Evolutionary conservation across 1,140 invertebrate species (phyloP), one percentile per base, ranked within the genome.

Genomic region (Hypothenemus hampei): DNA sequence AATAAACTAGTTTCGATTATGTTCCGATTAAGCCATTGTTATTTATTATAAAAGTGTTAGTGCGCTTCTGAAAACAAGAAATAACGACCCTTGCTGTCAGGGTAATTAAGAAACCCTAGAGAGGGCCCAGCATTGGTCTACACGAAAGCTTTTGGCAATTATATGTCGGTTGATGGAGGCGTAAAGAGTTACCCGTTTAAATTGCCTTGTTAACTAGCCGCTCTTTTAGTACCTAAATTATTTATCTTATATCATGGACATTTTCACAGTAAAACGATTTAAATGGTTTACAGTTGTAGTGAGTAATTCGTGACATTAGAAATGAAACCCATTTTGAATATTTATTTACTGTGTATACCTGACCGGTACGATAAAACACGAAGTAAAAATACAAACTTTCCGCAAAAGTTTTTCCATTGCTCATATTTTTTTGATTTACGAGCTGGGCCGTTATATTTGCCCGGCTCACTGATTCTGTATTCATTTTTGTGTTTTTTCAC

Each of bases 401-500:
- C 48, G 31, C 36, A 29, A 51, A 46, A 51, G 48, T 51, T 51
- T 51, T 51, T 40, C 48, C 48, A 51, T 41, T 20, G 36, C 48
- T 51, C 39, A 40, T 41, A 51, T 51, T 51, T 51, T 51, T 51
- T 51, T 51, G 48, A 51, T 51, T 51, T 51, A 51, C 31, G 18
- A 8, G 22, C 48, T 22, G 10, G 36, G 2, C 37, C 48, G 48
- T 51, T 51, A 51, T 41, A 51, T 51, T 51, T 51, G 48, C 48
- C 31, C 48, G 48, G 36, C 48, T 51, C 48, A 51, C 48, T 51
- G 48, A 51, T 51, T 51, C 48, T 51, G 36, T 51, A 51, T 51
- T 51, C 48, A 51, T 51, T 51, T 51, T 51, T 51, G 48, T 37
- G 48, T 51, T 51, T 51, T 51, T 51, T 51, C 48, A 21, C 26